A percentile compares a stretch with the other conserved stretches of the same genome.
Conservation (phyloP, 2,888 invertebrate genomes). For the Caenorhabditis imperialis region DNA sequence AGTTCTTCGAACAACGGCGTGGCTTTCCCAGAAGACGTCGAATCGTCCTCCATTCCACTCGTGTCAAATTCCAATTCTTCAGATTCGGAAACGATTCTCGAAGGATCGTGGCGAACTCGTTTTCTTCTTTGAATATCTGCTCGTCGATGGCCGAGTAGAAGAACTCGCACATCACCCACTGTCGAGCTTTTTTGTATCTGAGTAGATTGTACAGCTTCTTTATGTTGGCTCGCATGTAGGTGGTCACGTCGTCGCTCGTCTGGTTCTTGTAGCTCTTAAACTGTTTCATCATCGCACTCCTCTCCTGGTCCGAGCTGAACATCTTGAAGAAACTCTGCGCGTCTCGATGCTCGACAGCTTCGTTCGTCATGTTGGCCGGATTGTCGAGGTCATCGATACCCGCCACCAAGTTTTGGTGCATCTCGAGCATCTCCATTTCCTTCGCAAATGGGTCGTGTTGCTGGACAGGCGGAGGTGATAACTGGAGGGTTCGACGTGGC, state of each 20-base stretch:
- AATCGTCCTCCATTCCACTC: slow-evolving; percentile 95
- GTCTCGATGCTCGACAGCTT: slow-evolving; percentile 38
- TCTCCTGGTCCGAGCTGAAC: slow-evolving; percentile 38
- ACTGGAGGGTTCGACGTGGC: slow-evolving; percentile 21
- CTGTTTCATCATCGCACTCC: slow-evolving; percentile 40
- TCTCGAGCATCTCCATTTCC: slow-evolving; percentile 32
- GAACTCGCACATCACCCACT: slow-evolving; percentile 93
- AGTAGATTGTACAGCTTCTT: slow-evolving; percentile 84
- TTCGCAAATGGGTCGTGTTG: slow-evolving; percentile 21
- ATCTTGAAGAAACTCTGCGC: slow-evolving; percentile 46
- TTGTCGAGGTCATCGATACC: slow-evolving; percentile 39
- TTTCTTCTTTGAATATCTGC: slow-evolving; percentile 92
- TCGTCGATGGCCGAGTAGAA: slow-evolving; percentile 98
- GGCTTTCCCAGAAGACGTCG: slow-evolving; percentile 86
- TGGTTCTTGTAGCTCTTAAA: slow-evolving; percentile 41
- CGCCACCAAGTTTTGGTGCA: slow-evolving; percentile 35
- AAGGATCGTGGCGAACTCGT: slow-evolving; percentile 93
- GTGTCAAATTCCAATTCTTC: slow-evolving; percentile 87
- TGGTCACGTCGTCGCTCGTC: slow-evolving; percentile 31
- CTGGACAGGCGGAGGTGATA: slow-evolving; percentile 17
- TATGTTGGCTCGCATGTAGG: slow-evolving; percentile 57
- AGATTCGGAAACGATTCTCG: slow-evolving; percentile 94
- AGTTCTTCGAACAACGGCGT: slow-evolving; percentile 91
- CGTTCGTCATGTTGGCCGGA: slow-evolving; percentile 35
- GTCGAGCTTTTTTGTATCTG: slow-evolving; percentile 88